Evolutionary conservation across 2,888 invertebrate genomes (phyloP), one percentile per base, ranked within the genome.

Genomic region (Tenthredo amoena): DNA sequence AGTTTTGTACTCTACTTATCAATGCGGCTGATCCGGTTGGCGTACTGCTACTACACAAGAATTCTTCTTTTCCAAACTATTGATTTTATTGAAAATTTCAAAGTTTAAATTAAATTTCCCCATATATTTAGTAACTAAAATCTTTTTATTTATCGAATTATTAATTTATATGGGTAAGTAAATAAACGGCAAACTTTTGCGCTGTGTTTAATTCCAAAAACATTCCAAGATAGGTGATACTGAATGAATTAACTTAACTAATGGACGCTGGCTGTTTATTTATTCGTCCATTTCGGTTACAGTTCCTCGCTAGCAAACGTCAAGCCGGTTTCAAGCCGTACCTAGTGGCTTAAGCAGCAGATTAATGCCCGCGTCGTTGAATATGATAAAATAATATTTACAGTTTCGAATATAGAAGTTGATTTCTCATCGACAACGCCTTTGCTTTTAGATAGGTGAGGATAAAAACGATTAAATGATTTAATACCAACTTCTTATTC

Each of bases 1-100:
- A 88, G 86, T 91, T 91, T 91, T 91, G 87, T 91, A 91, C 88
- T 88, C 86, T 87, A 85, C 68, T 74, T 84, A 58, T 87, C 84
- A 15, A 40, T 12, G 65, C 62, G 62, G 81, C 81, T 58, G 40
- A 81, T 43, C 62, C 81, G 62, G 31, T 9, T 34, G 50, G 62
- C 81, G 71, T 58, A 34, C 43, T 68, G 62, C 83, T 34, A 31
- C 34, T 47, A 79, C 62, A 1, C 34, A 65, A n/a, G 26, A 62
- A 15, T 55, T 50, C 31, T 74, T 84, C 31, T 82, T 62, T n/a
- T 76, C 81, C 21, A 47, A 47, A 47, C 47, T 47, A n/a, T 62
- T 62, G 26, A 26, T 34, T 68, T 68, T 18, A 68, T 68, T 31
- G 10, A 34, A 68, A 34, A 34, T 34, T 68, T 6, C 68, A 12